Evolutionary conservation across 2,797 vertebrate genomes (phyloP).

Genomic region (Malurus splendens): DNA sequence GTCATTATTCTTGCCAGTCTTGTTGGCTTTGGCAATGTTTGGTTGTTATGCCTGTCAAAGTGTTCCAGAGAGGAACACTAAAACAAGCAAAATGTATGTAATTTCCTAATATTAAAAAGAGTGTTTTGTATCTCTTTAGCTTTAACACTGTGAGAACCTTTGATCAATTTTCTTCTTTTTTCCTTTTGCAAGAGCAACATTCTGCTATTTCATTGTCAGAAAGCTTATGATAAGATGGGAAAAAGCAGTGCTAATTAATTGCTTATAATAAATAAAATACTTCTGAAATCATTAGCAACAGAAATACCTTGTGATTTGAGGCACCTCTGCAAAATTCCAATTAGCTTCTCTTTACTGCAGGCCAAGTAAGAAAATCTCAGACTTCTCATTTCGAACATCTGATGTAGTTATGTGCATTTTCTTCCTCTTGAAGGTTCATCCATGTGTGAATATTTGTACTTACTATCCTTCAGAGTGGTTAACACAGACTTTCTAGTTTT

Average conservation of each 20-base stretch:
- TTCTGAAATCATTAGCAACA: not conserved
- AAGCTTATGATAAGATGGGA: not conserved
- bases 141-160: not conserved
- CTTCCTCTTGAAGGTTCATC: constrained; percentile 13
- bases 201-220: not conserved
- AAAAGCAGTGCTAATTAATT: not conserved
- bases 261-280: not conserved
- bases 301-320: not conserved
- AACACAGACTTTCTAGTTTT: not conserved
- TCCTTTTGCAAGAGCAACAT: not conserved
- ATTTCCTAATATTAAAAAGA: not conserved
- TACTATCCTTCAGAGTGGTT: not conserved
- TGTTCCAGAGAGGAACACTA: not conserved
- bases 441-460: not conserved
- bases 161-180: not conserved
- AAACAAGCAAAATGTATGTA: not conserved
- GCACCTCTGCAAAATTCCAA: not conserved
- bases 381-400: constrained; percentile 19
- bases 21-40: not conserved
- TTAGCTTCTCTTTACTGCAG: not conserved
- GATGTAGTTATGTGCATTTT: not conserved
- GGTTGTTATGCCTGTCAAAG: not conserved
- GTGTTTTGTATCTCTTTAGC: not conserved
- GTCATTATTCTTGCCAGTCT: not conserved
- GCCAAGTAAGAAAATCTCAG: not conserved